phyloP scores from a whole-genome alignment of 2,113 vertebrate species.

The Macaca fascicularis region T2T-MFA8v1.1 NC_088375.1:160935001-160935500 shows the following conservation, averaged over 20 bases:
- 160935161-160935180: not conserved
- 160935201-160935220: constrained; percentile 31
- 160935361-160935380: not conserved
- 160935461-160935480: not conserved
- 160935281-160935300: not conserved
- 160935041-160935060: not conserved
- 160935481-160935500: not conserved
- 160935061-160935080: not conserved
- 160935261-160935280: not conserved
- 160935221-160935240: not conserved
- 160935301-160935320: not conserved
- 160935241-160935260: not conserved
- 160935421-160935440: not conserved
- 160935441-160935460: not conserved
- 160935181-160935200: not conserved
- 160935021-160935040: not conserved
- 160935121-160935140: not conserved
- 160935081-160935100: not conserved
- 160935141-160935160: not conserved
- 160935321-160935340: not conserved
- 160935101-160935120: not conserved
- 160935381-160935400: not conserved
- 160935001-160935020: not conserved
- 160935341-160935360: not conserved
- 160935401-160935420: not conserved